Evolutionary conservation across 2,797 vertebrate species (phyloP).

Genomic region (Lacerta agilis): DNA sequence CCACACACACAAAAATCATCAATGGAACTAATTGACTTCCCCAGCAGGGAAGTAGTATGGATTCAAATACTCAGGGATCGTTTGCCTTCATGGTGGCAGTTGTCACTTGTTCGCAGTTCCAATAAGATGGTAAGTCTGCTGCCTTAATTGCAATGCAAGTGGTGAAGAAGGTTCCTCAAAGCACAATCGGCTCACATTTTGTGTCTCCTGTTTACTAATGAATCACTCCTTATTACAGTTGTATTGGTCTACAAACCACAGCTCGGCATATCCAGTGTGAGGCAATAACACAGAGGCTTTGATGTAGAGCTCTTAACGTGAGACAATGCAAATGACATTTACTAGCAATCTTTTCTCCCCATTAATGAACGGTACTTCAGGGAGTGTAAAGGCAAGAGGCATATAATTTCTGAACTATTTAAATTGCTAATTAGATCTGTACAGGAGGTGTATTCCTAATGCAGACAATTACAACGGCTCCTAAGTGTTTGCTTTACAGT

Average conservation of each 20-base stretch:
- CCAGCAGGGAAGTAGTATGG: not conserved
- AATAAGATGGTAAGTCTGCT: constrained; percentile 10
- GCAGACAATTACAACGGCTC: constrained; percentile 86
- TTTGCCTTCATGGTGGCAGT: not conserved
- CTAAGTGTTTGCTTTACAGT: constrained; percentile 90
- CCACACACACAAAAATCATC: not conserved
- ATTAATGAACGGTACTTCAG: constrained; percentile 91
- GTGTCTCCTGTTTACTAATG: constrained; percentile 71
- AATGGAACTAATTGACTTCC: not conserved
- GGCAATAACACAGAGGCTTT: constrained; percentile 77
- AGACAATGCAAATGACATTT: constrained; percentile 89
- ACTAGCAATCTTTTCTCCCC: constrained; percentile 82
- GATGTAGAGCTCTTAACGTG: constrained; percentile 83
- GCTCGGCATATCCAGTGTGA: constrained; percentile 75
- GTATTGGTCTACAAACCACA: constrained; percentile 70
- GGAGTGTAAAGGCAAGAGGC: constrained; percentile 89
- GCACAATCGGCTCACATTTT: constrained; percentile 67
- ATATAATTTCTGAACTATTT: constrained; percentile 91
- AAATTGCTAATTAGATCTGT: constrained; percentile 91
- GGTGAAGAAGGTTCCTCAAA: constrained; percentile 48
- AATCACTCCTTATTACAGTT: constrained; percentile 73
- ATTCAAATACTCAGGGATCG: not conserved
- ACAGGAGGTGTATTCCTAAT: constrained; percentile 89
- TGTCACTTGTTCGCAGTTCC: constrained; percentile 21
- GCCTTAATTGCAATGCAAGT: constrained; percentile 62